Evolutionary conservation across 2,797 vertebrate genomes (phyloP).

Genomic region (Sternarchorhynchus goeldii): DNA sequence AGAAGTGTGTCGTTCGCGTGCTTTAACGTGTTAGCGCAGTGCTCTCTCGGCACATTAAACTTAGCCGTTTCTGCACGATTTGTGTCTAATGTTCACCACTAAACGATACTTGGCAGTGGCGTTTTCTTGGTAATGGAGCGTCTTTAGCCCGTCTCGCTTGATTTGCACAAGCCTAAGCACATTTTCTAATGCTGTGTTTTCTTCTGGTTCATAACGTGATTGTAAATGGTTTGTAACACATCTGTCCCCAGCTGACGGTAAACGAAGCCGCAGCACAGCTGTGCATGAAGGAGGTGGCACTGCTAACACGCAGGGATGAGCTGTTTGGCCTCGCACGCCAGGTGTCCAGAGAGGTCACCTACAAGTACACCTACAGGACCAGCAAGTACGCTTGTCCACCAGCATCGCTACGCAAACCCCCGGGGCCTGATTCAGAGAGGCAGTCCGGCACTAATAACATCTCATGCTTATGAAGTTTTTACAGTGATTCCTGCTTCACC

Average conservation of each 20-base stretch:
- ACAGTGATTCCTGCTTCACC: background rate
- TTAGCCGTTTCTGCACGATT: background rate
- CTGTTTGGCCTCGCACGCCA: conserved; percentile 94
- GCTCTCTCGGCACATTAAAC: background rate
- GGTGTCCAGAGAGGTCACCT: conserved; percentile 96
- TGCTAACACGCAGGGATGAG: conserved; percentile 93
- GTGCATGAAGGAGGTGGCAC: conserved; percentile 90
- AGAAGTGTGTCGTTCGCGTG: background rate
- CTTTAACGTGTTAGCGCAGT: background rate
- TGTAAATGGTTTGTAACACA: background rate
- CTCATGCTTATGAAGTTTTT: background rate
- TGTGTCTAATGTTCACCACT: no score
- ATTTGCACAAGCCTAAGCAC: background rate
- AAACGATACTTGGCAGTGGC: background rate
- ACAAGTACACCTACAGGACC: conserved; percentile 97
- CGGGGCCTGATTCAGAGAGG: background rate
- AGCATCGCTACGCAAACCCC: background rate
- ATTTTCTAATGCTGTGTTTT: background rate
- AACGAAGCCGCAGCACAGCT: conserved; percentile 97
- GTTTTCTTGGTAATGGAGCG: background rate
- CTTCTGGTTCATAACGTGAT: background rate
- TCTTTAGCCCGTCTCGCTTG: background rate
- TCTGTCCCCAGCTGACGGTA: conserved; percentile 85
- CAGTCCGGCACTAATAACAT: background rate
- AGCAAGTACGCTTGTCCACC: conserved; percentile 85